Evolutionary conservation across 2,888 invertebrate species (phyloP).

Genomic region (Perizoma affinitatum): DNA sequence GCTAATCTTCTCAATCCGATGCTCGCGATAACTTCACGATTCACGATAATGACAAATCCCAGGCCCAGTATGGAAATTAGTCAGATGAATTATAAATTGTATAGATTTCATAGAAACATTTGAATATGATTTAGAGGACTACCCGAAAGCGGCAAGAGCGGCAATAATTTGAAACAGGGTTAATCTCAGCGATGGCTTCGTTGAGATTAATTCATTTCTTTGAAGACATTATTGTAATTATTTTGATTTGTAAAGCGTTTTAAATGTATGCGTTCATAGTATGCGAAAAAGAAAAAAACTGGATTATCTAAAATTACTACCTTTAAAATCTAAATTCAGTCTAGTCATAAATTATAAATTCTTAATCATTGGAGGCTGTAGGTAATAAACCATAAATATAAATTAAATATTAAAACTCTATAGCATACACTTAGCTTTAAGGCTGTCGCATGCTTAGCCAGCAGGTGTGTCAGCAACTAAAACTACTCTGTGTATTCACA

Average conservation of each 20-base stretch:
- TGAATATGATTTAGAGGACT: too few species aligned
- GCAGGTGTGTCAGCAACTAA: background rate
- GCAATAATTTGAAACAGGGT: too few species aligned
- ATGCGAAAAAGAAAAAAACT: too few species aligned
- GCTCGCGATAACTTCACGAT: constrained; percentile 19
- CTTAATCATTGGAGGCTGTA: background rate
- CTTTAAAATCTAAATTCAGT: background rate
- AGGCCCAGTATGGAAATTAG: background rate
- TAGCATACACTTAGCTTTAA: background rate
- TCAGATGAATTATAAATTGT: too few species aligned
- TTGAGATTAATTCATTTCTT: background rate
- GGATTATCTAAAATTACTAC: background rate
- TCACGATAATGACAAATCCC: constrained; percentile 15
- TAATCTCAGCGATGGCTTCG: too few species aligned
- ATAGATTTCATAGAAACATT: too few species aligned
- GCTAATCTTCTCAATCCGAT: constrained; percentile 35
- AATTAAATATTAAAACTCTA: background rate
- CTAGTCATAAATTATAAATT: background rate
- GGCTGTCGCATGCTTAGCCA: background rate
- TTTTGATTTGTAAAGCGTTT: background rate
- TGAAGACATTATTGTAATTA: background rate
- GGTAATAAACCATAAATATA: background rate
- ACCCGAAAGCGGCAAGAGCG: too few species aligned
- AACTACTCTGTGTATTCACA: background rate
- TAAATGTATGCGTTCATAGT: background rate